A percentile compares a stretch with the other conserved stretches of the same genome.
phyloP scores from a whole-genome alignment of 2,888 invertebrate species.

The Argynnis bischoffii region DNA sequence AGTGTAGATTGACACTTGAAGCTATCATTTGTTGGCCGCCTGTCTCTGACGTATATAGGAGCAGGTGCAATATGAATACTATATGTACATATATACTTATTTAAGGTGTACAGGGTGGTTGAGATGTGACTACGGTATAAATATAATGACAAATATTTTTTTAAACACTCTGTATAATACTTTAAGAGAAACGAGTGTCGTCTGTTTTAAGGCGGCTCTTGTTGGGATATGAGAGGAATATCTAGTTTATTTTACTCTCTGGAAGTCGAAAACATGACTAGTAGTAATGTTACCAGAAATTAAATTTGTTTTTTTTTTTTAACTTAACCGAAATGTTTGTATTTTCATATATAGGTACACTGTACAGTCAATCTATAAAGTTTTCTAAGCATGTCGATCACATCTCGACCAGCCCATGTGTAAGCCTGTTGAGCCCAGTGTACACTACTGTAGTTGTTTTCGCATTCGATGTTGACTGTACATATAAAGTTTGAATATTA shows the following conservation, averaged over 20 bases:
- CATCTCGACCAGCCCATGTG: background rate
- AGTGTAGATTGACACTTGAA: slow-evolving; percentile 10
- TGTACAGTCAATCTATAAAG: background rate
- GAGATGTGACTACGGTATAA: slow-evolving; percentile 1
- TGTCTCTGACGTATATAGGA: slow-evolving; percentile 4
- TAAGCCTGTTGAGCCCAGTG: slow-evolving; percentile 66
- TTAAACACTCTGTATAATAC: slow-evolving; percentile 5
- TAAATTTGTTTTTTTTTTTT: no score
- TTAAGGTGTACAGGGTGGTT: slow-evolving; percentile 37
- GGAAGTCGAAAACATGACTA: background rate
- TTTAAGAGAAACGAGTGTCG: background rate
- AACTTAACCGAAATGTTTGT: background rate
- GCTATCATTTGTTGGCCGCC: slow-evolving; percentile 20
- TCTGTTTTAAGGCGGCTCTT: slow-evolving; percentile 15
- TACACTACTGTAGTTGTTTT: slow-evolving; percentile 69
- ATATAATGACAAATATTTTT: background rate
- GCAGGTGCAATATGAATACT: slow-evolving; percentile 26
- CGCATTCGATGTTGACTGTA: slow-evolving; percentile 72
- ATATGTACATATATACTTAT: slow-evolving; percentile 53
- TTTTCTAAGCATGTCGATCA: background rate
- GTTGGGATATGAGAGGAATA: no score
- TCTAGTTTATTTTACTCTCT: no score
- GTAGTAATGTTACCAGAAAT: background rate
- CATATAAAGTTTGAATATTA: slow-evolving; percentile 75
- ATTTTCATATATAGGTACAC: background rate